Percentiles rank a stretch among this genome's conserved stretches.
Evolutionary conservation across 2,888 invertebrate genomes (phyloP).

Genomic region (Drosophila mercatorum): DNA sequence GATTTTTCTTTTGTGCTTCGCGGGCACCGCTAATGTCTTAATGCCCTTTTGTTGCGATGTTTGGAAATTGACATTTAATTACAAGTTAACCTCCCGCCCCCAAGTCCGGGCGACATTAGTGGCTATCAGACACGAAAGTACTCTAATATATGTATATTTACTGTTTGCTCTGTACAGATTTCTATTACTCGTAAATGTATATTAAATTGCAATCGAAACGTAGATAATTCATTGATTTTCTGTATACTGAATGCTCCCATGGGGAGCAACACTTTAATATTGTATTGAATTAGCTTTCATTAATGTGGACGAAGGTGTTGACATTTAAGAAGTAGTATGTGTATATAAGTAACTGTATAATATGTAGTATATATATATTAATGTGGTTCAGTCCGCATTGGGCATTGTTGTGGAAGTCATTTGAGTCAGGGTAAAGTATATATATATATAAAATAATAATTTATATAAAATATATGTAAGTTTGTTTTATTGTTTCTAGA

Average conservation of each 20-base stretch:
- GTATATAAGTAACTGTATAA: not conserved
- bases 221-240: constrained; percentile 47
- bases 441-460: not conserved
- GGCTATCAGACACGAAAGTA: constrained; percentile 29
- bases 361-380: not conserved
- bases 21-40: constrained; percentile 56
- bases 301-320: constrained; percentile 27
- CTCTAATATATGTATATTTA: not conserved
- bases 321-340: constrained; percentile 1
- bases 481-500: no score
- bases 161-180: constrained; percentile 43
- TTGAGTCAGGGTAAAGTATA: not conserved
- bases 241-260: not conserved
- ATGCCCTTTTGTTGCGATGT: constrained; percentile 28
- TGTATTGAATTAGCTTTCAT: constrained; percentile 26
- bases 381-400: not conserved
- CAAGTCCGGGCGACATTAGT: constrained; percentile 47
- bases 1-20: not conserved
- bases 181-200: constrained; percentile 59
- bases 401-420: not conserved
- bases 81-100: constrained; percentile 24
- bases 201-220: constrained; percentile 64
- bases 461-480: no score
- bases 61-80: constrained; percentile 76
- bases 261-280: constrained; percentile 14